Percentiles rank a stretch among this genome's conserved stretches.
Conservation (phyloP, 2,797 vertebrate species). For the Ctenosaura bakeri region DNA sequence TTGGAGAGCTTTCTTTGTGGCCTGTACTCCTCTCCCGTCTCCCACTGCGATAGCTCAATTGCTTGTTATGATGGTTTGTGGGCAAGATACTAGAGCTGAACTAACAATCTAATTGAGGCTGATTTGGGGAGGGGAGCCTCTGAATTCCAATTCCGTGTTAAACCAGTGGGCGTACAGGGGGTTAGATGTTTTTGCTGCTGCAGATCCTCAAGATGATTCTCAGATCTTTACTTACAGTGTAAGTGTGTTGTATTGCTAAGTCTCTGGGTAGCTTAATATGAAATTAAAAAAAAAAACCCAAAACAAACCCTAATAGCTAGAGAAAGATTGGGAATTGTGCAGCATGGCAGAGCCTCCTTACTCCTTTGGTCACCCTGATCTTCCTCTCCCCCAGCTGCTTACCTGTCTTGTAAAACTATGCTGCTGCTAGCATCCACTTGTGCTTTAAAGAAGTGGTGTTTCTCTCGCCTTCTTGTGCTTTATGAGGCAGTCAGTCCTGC, state of each 20-base stretch:
- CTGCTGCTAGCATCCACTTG: too few species aligned
- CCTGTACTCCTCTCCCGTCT: background rate
- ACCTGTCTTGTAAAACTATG: too few species aligned
- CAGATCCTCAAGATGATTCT: background rate
- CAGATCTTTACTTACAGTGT: background rate
- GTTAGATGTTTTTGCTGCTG: background rate
- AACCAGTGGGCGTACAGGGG: background rate
- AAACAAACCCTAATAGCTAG: too few species aligned
- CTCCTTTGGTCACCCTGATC: too few species aligned
- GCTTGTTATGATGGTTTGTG: background rate
- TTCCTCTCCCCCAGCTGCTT: too few species aligned
- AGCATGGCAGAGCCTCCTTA: too few species aligned
- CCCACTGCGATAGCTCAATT: background rate
- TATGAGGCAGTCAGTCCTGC: too few species aligned
- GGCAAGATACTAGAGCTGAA: background rate
- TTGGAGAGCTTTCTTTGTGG: fast-evolving
- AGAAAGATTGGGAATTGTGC: background rate
- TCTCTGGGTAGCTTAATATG: background rate
- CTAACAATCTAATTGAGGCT: conserved; percentile 10
- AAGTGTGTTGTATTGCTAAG: background rate
- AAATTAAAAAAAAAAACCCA: too few species aligned
- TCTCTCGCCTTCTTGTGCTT: too few species aligned
- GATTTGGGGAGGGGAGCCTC: background rate
- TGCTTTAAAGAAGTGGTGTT: too few species aligned
- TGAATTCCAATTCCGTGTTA: background rate